Percentiles rank a stretch among this genome's conserved stretches.
Conservation (phyloP, 2,888 invertebrate genomes). For the Conus canariensis region DNA sequence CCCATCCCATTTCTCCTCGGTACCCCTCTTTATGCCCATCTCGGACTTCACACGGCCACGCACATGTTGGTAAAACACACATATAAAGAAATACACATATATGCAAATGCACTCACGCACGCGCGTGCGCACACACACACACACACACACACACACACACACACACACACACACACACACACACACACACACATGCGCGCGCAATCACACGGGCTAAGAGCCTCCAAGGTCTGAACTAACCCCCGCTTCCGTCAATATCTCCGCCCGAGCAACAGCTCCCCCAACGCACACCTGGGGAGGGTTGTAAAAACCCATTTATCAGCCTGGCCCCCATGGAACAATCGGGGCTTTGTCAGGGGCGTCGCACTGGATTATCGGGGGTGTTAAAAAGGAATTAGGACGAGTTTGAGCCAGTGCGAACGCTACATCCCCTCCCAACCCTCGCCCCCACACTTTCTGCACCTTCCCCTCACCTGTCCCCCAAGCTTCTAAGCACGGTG, state of each 20-base stretch:
- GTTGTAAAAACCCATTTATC: not conserved
- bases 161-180: not conserved
- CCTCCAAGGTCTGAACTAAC: not conserved
- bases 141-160: not conserved
- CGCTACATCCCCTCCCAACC: not conserved
- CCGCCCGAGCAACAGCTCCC: not conserved
- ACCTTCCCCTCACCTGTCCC: too few relatives aligned
- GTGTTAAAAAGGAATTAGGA: slow-evolving; percentile 10
- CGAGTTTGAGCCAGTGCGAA: not conserved
- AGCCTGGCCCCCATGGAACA: not conserved
- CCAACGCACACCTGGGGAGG: not conserved
- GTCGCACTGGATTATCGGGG: slow-evolving; percentile 8
- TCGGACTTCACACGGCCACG: too few relatives aligned
- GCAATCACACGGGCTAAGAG: not conserved
- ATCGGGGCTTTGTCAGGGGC: slow-evolving; percentile 4
- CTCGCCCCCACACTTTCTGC: not conserved
- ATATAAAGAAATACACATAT: not conserved
- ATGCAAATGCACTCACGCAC: not conserved
- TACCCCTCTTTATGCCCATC: too few relatives aligned
- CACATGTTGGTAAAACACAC: not conserved
- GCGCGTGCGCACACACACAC: not conserved
- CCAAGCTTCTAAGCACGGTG: too few relatives aligned
- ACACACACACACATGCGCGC: not conserved
- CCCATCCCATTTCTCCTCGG: too few relatives aligned
- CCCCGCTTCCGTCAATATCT: not conserved